Evolutionary conservation across 1,140 invertebrate genomes (phyloP).

Genomic region (Forficula auricularia): DNA sequence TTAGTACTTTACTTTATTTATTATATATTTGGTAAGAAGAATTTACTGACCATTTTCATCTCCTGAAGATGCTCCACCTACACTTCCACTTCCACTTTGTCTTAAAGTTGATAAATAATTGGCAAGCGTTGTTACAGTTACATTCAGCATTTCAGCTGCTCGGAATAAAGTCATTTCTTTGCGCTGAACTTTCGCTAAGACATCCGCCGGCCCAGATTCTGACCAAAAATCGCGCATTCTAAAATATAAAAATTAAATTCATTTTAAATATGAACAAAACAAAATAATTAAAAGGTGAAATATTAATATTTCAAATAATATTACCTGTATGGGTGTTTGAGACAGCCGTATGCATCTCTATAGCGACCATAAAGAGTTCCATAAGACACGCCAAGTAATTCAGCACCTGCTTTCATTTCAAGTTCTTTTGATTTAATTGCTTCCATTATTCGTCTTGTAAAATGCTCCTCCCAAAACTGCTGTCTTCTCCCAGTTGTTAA

Average conservation of each 20-base stretch:
- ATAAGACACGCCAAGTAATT: conserved; percentile 72
- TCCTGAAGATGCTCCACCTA: conserved; percentile 2
- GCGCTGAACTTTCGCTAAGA: conserved; percentile 45
- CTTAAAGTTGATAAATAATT: conserved; percentile 45
- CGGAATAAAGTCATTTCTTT: conserved; percentile 51
- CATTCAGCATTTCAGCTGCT: conserved; percentile 52
- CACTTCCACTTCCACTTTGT: conserved; percentile 2
- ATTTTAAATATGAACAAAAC: not conserved
- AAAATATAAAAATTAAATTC: conserved; percentile 17
- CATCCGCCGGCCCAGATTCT: conserved; percentile 50
- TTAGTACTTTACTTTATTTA: no score
- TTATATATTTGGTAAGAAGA: no score
- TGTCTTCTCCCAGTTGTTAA: conserved; percentile 64
- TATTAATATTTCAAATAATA: no score
- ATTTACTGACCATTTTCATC: conserved; percentile 9
- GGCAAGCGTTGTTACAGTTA: conserved; percentile 49
- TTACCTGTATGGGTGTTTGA: conserved; percentile 60
- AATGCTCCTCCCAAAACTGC: conserved; percentile 80
- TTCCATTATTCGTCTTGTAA: conserved; percentile 67
- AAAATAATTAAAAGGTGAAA: not conserved
- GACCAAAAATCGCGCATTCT: conserved; percentile 61
- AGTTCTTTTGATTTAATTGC: conserved; percentile 74
- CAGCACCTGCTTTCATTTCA: conserved; percentile 84
- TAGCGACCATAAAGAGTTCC: conserved; percentile 75
- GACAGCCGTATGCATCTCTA: conserved; percentile 69